A percentile compares a stretch with the other conserved stretches of the same genome.
phyloP scores from a whole-genome alignment of 1,140 invertebrate genomes.

The Leptestheria dahalacensis region DNA sequence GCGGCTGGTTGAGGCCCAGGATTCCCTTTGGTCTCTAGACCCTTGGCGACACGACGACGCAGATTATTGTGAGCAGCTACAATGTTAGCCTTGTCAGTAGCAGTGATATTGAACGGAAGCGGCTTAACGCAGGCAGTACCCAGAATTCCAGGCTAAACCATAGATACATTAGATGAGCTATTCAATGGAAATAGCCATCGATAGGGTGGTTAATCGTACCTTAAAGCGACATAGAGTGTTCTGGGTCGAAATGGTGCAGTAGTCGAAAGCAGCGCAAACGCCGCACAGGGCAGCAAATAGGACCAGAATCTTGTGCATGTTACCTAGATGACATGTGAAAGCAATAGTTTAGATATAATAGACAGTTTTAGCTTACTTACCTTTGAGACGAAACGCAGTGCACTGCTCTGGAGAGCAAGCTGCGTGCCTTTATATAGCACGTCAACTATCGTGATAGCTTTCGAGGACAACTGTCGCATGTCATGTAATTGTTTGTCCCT shows the following conservation, averaged over 20 bases:
- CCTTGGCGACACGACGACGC: slow-evolving; percentile 7
- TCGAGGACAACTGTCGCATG: too few species aligned
- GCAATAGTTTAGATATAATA: too few species aligned
- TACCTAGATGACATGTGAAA: too few species aligned
- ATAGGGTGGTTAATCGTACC: neutral
- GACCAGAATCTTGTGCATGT: neutral
- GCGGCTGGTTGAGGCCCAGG: slow-evolving; percentile 14
- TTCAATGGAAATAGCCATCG: neutral
- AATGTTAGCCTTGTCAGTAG: neutral
- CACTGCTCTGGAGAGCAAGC: too few species aligned
- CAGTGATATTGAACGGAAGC: neutral
- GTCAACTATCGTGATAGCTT: too few species aligned
- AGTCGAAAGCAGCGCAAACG: neutral
- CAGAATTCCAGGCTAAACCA: neutral
- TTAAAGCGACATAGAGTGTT: neutral
- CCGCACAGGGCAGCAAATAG: neutral
- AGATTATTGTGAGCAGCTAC: slow-evolving; percentile 9
- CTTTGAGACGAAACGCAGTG: too few species aligned
- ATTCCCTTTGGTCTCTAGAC: slow-evolving; percentile 1
- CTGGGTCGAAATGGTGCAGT: neutral
- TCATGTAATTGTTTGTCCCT: too few species aligned
- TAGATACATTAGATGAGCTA: neutral
- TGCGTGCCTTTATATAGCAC: too few species aligned
- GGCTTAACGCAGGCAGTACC: neutral
- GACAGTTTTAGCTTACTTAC: too few species aligned